phyloP scores from a whole-genome alignment of 2,113 vertebrate genomes.

The Oreotrochilus melanogaster region DNA sequence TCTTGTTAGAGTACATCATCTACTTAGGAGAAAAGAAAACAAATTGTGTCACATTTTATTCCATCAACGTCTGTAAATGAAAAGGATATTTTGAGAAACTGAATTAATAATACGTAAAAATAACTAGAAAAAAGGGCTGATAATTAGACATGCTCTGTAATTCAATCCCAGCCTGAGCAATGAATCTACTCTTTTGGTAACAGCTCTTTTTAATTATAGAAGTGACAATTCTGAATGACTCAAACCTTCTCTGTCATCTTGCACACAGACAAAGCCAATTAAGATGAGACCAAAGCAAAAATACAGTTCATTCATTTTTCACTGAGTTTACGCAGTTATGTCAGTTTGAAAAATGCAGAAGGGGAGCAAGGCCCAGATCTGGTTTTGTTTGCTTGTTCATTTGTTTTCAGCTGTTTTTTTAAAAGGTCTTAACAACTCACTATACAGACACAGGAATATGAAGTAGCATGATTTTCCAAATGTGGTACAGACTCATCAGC shows the following conservation, averaged over 20 bases:
- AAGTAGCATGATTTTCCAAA: neutral
- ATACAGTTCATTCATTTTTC: neutral
- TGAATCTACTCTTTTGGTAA: constrained; percentile 54
- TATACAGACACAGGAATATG: neutral
- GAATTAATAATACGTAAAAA: constrained; percentile 76
- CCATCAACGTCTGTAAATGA: constrained; percentile 65
- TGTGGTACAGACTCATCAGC: neutral
- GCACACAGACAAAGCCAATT: constrained; percentile 40
- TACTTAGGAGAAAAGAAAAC: constrained; percentile 77
- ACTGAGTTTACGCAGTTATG: neutral
- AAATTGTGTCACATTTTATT: constrained; percentile 76
- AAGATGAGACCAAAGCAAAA: constrained; percentile 49
- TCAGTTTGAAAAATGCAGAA: constrained; percentile 5
- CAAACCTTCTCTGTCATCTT: constrained; percentile 51
- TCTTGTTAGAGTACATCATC: constrained; percentile 70
- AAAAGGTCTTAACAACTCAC: neutral
- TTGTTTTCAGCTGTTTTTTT: neutral
- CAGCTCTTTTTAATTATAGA: constrained; percentile 72
- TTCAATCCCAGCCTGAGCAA: constrained; percentile 61
- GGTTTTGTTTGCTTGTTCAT: neutral
- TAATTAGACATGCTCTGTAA: constrained; percentile 70
- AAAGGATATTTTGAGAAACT: constrained; percentile 73
- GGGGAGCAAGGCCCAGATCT: neutral
- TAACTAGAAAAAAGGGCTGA: constrained; percentile 60
- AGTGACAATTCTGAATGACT: constrained; percentile 52